phyloP scores from a whole-genome alignment of 2,113 vertebrate species.

The Myotis lucifugus region DNA sequence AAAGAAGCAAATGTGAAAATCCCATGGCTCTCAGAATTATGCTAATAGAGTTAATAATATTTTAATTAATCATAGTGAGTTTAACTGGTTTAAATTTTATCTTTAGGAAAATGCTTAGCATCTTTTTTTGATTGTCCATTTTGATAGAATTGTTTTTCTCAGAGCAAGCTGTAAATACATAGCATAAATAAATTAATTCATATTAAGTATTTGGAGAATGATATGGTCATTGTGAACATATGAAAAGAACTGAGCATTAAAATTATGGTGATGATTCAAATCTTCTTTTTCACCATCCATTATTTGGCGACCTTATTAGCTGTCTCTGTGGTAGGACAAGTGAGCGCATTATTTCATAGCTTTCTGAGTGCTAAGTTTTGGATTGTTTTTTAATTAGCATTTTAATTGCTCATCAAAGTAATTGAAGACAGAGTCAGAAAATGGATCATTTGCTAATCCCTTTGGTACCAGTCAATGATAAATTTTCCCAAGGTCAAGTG shows the following conservation, averaged over 20 bases:
- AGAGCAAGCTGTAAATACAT: neutral
- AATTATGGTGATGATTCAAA: neutral
- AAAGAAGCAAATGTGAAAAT: neutral
- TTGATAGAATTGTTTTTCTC: neutral
- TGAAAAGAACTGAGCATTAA: neutral
- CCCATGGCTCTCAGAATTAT: neutral
- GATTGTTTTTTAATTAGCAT: constrained; percentile 88
- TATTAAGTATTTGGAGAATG: neutral
- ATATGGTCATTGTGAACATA: neutral
- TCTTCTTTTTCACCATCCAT: constrained; percentile 3
- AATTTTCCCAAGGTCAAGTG: constrained; percentile 81
- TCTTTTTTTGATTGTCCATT: neutral
- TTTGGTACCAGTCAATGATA: constrained; percentile 77
- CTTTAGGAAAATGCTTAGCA: neutral
- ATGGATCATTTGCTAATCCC: constrained; percentile 83
- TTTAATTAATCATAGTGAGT: neutral
- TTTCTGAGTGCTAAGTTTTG: constrained; percentile 80
- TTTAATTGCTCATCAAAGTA: constrained; percentile 87
- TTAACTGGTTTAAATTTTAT: neutral
- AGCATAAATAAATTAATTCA: neutral
- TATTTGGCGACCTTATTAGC: constrained; percentile 74
- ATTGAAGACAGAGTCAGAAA: constrained; percentile 82
- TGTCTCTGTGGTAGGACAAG: constrained; percentile 58
- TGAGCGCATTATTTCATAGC: constrained; percentile 82
- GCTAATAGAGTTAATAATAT: neutral